Base-by-base conservation (phyloP, 1,140 invertebrate species). In the Plutomurus gul region DNA sequence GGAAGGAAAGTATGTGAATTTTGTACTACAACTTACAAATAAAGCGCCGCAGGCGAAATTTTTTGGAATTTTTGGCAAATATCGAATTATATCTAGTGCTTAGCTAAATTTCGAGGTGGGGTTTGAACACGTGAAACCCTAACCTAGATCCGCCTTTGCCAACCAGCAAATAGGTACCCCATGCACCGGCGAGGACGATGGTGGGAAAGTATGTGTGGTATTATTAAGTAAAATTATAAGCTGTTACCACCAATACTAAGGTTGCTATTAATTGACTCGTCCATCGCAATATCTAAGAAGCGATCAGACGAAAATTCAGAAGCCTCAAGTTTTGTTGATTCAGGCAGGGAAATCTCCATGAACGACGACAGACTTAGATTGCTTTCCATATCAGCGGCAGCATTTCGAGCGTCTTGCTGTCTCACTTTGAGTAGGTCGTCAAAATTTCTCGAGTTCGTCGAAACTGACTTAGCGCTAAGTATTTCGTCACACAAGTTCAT, bases 261-360 rank as follows among this genome's bases (percentile, higher is more conserved):
- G 10, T 36, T 49, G 10, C 73, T 51, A n/a, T 75, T 22, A 16
- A 76, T 37, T 4, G 39, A 76, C 1, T 33, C 27, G 16, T 65
- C 39, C 49, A 65, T 60, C 20, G 2, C 18, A 20, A 60, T 76
- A 13, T 33, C 56, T 16, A 65, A 27, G 56, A 65, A 76, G 37
- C 33, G 30, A n/a, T 65, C 56, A 11, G 56, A 13, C 1, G 56
- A 30, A 27, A 65, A 80, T 27, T 65, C 79, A n/a, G 10, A 43
- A 0, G 78, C 82, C n/a, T 73, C 79, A 8, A 76, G 30, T 30
- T 77, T 71, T 2, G 79, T 79, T 1, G 82, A 83, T 51, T 83
- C 82, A 3, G 83, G 83, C n/a, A 84, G 37, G 8, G 83, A 82
- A n/a, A 84, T 79, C 18, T 84, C 83, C 81, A 84, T 80, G 76